phyloP scores from a whole-genome alignment of 2,888 invertebrate species.

The Andrena hattorfiana region DNA sequence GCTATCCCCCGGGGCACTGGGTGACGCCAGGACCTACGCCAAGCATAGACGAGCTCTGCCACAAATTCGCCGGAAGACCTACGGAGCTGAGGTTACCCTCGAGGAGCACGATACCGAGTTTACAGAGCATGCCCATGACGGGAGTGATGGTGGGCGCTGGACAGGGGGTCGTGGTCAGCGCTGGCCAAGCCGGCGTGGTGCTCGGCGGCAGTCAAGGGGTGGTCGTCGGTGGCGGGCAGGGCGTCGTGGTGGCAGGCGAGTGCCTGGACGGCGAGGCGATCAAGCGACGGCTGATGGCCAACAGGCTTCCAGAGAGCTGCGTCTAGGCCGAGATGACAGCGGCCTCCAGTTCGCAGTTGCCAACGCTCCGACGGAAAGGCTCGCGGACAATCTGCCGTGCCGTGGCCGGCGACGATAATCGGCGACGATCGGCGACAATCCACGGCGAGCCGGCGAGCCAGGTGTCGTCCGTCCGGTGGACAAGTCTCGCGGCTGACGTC shows the following conservation, averaged over 20 bases:
- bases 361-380: slow-evolving; percentile 7
- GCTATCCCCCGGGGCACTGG: slow-evolving; percentile 85
- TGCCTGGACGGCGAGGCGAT: slow-evolving; percentile 93
- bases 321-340: slow-evolving; percentile 87
- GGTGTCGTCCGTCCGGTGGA: neutral
- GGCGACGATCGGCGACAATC: neutral
- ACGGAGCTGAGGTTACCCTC: slow-evolving; percentile 83
- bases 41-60: slow-evolving; percentile 84
- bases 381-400: slow-evolving; percentile 21
- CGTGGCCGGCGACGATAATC: neutral
- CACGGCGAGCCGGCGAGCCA: neutral
- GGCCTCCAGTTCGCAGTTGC: neutral
- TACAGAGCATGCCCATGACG: slow-evolving; percentile 73
- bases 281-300: slow-evolving; percentile 94
- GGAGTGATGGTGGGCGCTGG: slow-evolving; percentile 63
- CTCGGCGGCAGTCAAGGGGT: slow-evolving; percentile 83
- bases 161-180: slow-evolving; percentile 64
- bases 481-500: neutral
- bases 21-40: slow-evolving; percentile 85
- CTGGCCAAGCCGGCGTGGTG: slow-evolving; percentile 83
- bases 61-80: slow-evolving; percentile 82
- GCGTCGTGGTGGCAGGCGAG: slow-evolving; percentile 84
- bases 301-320: slow-evolving; percentile 95
- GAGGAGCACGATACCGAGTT: slow-evolving; percentile 80
- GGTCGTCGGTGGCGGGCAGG: slow-evolving; percentile 78